Evolutionary conservation across 1,140 invertebrate species (phyloP).

Genomic region (Drosophila kohkoa): DNA sequence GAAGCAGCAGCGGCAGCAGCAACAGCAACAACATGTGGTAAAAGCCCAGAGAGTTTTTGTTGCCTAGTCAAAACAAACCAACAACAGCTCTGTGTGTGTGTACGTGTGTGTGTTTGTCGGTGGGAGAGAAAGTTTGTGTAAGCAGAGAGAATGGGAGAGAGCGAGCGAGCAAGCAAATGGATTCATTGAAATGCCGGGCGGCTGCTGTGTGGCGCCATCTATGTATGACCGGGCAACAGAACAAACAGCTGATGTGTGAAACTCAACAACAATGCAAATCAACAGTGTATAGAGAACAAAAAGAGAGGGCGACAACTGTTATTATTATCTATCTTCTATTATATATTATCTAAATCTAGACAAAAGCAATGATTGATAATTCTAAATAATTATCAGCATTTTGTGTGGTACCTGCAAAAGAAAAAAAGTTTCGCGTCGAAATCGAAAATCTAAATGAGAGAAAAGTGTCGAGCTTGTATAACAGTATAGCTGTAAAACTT

Average conservation of each 20-base stretch:
- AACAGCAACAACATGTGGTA: slow-evolving; percentile 40
- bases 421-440: not conserved
- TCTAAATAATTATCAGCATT: slow-evolving; percentile 40
- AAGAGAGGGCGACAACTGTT: slow-evolving; percentile 13
- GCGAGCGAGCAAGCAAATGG: not conserved
- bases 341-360: slow-evolving; percentile 45
- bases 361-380: slow-evolving; percentile 48
- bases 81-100: slow-evolving; percentile 32
- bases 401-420: not conserved
- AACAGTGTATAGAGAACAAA: not conserved
- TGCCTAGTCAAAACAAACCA: slow-evolving; percentile 27
- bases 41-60: slow-evolving; percentile 30
- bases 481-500: not conserved
- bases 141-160: slow-evolving; percentile 1
- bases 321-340: slow-evolving; percentile 11
- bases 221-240: slow-evolving; percentile 16
- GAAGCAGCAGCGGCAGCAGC: slow-evolving; percentile 12
- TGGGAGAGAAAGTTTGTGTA: not conserved
- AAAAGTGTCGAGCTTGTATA: not conserved
- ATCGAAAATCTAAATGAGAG: slow-evolving; percentile 1
- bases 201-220: slow-evolving; percentile 54
- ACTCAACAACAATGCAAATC: not conserved
- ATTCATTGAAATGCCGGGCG: slow-evolving; percentile 38
- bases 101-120: slow-evolving; percentile 10
- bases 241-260: slow-evolving; percentile 29